These are phyloP conservation scores for Luperina testacea DNA, from an alignment of 2,888 invertebrate species.

Conservation along the genomic window DNA sequence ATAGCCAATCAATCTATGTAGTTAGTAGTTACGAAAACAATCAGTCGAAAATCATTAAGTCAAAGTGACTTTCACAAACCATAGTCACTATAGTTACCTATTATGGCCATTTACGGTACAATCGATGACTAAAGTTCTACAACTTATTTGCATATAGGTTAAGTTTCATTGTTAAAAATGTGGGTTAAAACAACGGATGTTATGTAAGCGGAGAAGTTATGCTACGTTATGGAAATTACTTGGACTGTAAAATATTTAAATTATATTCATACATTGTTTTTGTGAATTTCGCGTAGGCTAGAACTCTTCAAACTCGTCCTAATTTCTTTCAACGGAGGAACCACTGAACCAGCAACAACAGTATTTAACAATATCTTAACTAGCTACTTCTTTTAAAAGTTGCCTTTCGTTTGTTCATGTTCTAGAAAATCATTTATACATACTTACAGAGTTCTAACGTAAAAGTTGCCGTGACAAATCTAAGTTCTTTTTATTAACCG, in stretches of 20 bases:
- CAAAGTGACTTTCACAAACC: constrained; percentile 58
- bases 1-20: constrained; percentile 55
- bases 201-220: constrained; percentile 52
- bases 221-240: constrained; percentile 45
- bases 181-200: constrained; percentile 43
- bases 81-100: constrained; percentile 23
- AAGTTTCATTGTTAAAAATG: constrained; percentile 47
- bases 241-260: constrained; percentile 19
- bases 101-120: constrained; percentile 55
- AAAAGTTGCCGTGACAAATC: too few relatives aligned
- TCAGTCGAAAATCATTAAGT: constrained; percentile 61
- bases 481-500: too few relatives aligned
- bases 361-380: not conserved
- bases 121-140: constrained; percentile 23
- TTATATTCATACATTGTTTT: constrained; percentile 26
- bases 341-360: not conserved
- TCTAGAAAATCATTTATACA: too few relatives aligned
- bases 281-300: constrained; percentile 10
- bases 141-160: constrained; percentile 49
- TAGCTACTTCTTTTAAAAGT: not conserved
- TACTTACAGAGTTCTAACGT: too few relatives aligned
- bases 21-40: constrained; percentile 63
- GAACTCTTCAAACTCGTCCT: constrained; percentile 11
- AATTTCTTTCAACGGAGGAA: constrained; percentile 6
- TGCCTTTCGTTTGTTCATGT: too few relatives aligned